Evolutionary conservation across 2,797 vertebrate genomes (phyloP).

Genomic region (Pelodytes ibericus): DNA sequence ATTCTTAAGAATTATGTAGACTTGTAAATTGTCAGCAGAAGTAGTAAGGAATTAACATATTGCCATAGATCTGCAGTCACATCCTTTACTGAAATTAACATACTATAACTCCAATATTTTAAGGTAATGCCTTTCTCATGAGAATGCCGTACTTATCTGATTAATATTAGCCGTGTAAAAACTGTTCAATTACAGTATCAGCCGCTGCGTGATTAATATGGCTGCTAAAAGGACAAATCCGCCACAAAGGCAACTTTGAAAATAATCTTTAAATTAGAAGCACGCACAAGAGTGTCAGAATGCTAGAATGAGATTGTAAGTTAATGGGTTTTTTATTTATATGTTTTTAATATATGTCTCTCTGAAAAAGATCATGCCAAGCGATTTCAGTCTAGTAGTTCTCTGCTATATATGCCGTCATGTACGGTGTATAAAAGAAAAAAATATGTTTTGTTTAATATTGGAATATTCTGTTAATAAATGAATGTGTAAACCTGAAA

Average conservation of each 20-base stretch:
- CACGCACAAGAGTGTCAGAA: constrained; percentile 40
- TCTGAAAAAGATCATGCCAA: too few relatives aligned
- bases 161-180: constrained; percentile 77
- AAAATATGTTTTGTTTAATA: too few relatives aligned
- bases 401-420: too few relatives aligned
- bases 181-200: constrained; percentile 77
- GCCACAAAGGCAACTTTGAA: constrained; percentile 47
- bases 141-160: constrained; percentile 79
- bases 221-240: constrained; percentile 43
- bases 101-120: constrained; percentile 81
- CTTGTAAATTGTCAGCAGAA: constrained; percentile 77
- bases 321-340: constrained; percentile 35
- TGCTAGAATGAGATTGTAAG: constrained; percentile 29
- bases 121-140: constrained; percentile 80
- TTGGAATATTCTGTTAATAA: too few relatives aligned
- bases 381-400: too few relatives aligned
- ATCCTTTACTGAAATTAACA: constrained; percentile 79
- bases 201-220: constrained; percentile 71
- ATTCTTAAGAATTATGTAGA: constrained; percentile 80
- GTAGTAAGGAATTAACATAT: constrained; percentile 77
- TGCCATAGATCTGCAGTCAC: constrained; percentile 71
- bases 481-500: too few relatives aligned
- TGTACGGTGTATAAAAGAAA: too few relatives aligned
- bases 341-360: too few relatives aligned
- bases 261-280: constrained; percentile 52